A percentile compares a stretch with the other conserved stretches of the same genome.
These are phyloP conservation scores for Drosophila neotestacea DNA, from an alignment of 2,888 invertebrate species.

Conservation along the genomic window DNA sequence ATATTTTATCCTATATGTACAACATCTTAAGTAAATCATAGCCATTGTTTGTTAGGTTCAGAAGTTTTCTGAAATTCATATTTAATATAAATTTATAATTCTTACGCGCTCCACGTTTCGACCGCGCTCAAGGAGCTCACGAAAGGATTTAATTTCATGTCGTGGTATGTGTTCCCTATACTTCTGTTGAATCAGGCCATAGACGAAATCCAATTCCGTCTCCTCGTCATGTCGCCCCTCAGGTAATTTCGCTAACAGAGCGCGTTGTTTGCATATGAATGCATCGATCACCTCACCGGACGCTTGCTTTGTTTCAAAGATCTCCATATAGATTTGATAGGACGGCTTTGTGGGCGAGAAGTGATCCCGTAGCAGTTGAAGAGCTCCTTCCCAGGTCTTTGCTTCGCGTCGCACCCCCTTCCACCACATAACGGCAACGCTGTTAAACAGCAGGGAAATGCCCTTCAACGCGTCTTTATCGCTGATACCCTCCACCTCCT, in stretches of 20 bases:
- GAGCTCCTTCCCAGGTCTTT: slow-evolving; percentile 75
- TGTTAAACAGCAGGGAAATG: slow-evolving; percentile 76
- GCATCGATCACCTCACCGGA: slow-evolving; percentile 67
- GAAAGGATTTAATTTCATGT: slow-evolving; percentile 78
- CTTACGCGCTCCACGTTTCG: slow-evolving; percentile 75
- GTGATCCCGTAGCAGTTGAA: slow-evolving; percentile 80
- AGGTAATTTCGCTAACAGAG: slow-evolving; percentile 81
- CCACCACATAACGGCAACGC: slow-evolving; percentile 81
- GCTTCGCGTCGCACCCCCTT: slow-evolving; percentile 82
- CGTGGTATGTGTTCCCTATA: slow-evolving; percentile 79
- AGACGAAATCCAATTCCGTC: slow-evolving; percentile 82
- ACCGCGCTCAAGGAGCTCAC: slow-evolving; percentile 79
- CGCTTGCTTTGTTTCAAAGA: slow-evolving; percentile 75
- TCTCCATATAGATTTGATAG: slow-evolving; percentile 82
- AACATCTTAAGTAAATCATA: slow-evolving; percentile 3
- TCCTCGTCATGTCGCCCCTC: slow-evolving; percentile 82
- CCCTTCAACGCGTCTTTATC: slow-evolving; percentile 82
- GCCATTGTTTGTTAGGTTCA: neutral
- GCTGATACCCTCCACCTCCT: slow-evolving; percentile 82
- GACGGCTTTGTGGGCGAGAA: slow-evolving; percentile 83
- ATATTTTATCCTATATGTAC: neutral
- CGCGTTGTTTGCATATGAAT: slow-evolving; percentile 82
- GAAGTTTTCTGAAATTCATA: neutral
- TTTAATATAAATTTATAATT: slow-evolving; percentile 11
- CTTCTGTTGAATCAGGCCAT: slow-evolving; percentile 76